Percentiles rank a stretch among this genome's conserved stretches.
Conservation (phyloP, 1,140 invertebrate species). For the Melanaphis sacchari region DNA sequence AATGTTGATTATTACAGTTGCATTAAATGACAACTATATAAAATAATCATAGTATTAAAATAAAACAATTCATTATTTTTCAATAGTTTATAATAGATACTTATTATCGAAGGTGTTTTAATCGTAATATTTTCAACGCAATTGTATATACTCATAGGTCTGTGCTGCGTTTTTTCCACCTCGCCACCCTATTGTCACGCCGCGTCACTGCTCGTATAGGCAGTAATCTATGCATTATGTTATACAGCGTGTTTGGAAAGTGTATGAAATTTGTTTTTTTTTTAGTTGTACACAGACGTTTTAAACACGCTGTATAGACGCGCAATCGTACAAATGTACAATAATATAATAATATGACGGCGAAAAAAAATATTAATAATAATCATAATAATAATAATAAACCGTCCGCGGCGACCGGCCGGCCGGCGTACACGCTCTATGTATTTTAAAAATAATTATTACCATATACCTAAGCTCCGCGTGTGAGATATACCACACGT, state of each 20-base stretch:
- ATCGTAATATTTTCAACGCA: too few relatives aligned
- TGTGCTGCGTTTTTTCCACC: too few relatives aligned
- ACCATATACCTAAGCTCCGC: conserved; percentile 37
- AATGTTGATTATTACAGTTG: too few relatives aligned
- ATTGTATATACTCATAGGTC: too few relatives aligned
- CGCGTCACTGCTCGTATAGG: too few relatives aligned
- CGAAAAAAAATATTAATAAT: not conserved
- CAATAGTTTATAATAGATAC: too few relatives aligned
- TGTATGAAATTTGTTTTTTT: not conserved
- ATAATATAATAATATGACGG: conserved; percentile 36
- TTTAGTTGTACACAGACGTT: not conserved
- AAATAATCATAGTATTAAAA: too few relatives aligned
- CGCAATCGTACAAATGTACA: not conserved
- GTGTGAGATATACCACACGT: not conserved
- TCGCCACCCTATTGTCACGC: too few relatives aligned
- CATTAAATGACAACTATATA: too few relatives aligned
- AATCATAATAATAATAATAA: conserved; percentile 1
- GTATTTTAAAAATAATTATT: conserved; percentile 41
- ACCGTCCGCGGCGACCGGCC: not conserved
- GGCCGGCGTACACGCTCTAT: not conserved
- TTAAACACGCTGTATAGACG: not conserved
- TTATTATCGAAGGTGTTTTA: too few relatives aligned
- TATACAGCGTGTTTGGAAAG: not conserved
- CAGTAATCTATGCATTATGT: too few relatives aligned
- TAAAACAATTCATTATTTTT: too few relatives aligned